Base-by-base conservation (phyloP, 2,113 vertebrate species). In the Hippocampus zosterae region DNA sequence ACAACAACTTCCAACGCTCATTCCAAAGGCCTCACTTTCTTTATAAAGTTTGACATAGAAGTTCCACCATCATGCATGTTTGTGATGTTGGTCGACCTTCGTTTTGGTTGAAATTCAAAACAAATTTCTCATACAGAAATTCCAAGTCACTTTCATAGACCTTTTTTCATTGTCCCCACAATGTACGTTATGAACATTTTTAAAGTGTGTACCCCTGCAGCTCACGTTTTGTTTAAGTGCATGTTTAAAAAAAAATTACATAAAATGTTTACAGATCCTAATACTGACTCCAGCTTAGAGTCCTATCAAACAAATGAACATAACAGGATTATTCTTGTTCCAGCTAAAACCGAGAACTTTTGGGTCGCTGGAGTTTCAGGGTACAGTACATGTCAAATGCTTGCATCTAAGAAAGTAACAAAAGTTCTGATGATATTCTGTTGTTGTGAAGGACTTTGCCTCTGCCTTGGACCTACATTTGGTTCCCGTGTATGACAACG, bases 401-500 rank as follows among this genome's bases (percentile, higher is more conserved):
- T n/a, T 61, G 59, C 27, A 19, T 2, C 33, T 37, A 37, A 10
- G 7, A 61, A 33, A 61, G 19, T 8, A 56, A 56, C 21, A 25
- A n/a, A n/a, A 56, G 9, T 56, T 10, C 50, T 37, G 5, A 59
- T 60, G 13, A 18, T 8, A 18, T 33, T 33, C 15, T 62, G 59
- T 18, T 18, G 59, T 37, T 37, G 33, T 18, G 11, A 33, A 33
- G 18, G 29, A 21, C 59, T 67, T 48, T 72, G 62, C 66, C 59
- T 61, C 62, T 44, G 40, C 67, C 63, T 67, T 55, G 27, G 50
- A 42, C 71, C 74, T 71, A 37, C 42, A 67, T 67, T 80, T 75
- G 48, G 33, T 73, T 65, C 41, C 65, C 64, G 41, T 10, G 62
- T 77, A 78, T 33, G 65, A 68, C 33, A 67, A 57, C 48, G 23